Percentiles rank a stretch among this genome's conserved stretches.
Conservation (phyloP, 2,797 vertebrate genomes). For the Coccyzus lansbergi region DNA sequence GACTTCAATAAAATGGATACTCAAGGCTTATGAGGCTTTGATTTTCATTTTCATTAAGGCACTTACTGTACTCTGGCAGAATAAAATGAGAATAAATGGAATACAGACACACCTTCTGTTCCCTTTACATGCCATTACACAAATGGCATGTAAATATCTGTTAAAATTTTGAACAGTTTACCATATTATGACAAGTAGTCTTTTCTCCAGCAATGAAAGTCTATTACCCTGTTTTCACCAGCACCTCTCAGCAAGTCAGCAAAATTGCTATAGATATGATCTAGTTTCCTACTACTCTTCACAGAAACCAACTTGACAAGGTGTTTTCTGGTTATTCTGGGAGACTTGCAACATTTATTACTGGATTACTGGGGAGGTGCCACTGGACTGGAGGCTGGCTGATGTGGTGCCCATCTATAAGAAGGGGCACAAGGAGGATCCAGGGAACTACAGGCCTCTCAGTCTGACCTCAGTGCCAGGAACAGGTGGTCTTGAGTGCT, state of each 20-base stretch:
- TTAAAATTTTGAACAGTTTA: background rate
- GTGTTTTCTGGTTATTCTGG: background rate
- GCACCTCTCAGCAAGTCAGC: background rate
- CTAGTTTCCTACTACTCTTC: background rate
- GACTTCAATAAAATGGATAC: background rate
- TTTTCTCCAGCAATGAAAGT: background rate
- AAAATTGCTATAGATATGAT: background rate
- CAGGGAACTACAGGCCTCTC: no score
- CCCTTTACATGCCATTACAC: slow-evolving; percentile 17
- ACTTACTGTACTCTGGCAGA: background rate
- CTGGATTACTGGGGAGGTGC: no score
- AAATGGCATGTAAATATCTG: slow-evolving; percentile 1
- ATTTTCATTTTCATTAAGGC: slow-evolving; percentile 30
- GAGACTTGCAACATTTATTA: background rate
- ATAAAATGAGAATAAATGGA: slow-evolving; percentile 19
- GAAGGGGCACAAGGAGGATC: no score
- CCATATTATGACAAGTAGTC: background rate
- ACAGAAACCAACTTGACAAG: background rate
- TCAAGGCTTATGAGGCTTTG: slow-evolving; percentile 19
- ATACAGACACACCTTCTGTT: background rate
- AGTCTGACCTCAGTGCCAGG: no score
- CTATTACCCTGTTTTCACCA: background rate
- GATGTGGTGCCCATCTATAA: no score
- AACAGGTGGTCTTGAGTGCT: no score
- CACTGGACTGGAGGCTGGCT: no score